Conservation (phyloP, 2,888 invertebrate species). For the Habroteleia sp. region DNA sequence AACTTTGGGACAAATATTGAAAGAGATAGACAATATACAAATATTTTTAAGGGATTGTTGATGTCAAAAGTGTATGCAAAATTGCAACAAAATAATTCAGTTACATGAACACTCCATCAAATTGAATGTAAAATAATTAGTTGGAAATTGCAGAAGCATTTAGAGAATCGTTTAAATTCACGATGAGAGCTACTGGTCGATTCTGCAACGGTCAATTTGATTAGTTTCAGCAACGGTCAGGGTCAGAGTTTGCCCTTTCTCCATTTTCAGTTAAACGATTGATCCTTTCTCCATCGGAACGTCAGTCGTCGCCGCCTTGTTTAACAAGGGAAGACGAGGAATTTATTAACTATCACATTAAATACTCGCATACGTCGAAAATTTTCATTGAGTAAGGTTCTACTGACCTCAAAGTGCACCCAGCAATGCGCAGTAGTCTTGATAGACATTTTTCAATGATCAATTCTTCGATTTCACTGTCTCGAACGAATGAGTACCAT, state of each 20-base stretch:
- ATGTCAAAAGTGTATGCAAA: too few relatives aligned
- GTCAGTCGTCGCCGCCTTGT: conserved; percentile 13
- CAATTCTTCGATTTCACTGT: conserved; percentile 53
- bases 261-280: conserved; percentile 57
- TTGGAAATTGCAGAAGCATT: conserved; percentile 3
- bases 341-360: conserved; percentile 32
- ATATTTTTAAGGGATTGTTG: too few relatives aligned
- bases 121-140: too few relatives aligned
- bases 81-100: too few relatives aligned
- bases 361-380: conserved; percentile 25
- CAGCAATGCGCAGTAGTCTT: conserved; percentile 23
- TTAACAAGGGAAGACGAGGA: conserved; percentile 22
- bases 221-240: conserved; percentile 64
- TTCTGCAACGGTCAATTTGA: conserved; percentile 28
- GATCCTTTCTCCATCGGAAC: conserved; percentile 37
- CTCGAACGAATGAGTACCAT: conserved; percentile 23
- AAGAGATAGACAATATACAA: too few relatives aligned
- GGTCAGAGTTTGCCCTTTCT: conserved; percentile 68
- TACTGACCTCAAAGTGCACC: conserved; percentile 52
- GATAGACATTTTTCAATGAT: conserved; percentile 44
- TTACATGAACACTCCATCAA: too few relatives aligned
- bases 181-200: background rate
- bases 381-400: conserved; percentile 54
- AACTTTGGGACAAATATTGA: too few relatives aligned
- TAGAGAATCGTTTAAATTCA: conserved; percentile 15